These are phyloP conservation scores for Tubulanus polymorphus DNA, from an alignment of 2,888 invertebrate species.

Conservation along the genomic window DNA sequence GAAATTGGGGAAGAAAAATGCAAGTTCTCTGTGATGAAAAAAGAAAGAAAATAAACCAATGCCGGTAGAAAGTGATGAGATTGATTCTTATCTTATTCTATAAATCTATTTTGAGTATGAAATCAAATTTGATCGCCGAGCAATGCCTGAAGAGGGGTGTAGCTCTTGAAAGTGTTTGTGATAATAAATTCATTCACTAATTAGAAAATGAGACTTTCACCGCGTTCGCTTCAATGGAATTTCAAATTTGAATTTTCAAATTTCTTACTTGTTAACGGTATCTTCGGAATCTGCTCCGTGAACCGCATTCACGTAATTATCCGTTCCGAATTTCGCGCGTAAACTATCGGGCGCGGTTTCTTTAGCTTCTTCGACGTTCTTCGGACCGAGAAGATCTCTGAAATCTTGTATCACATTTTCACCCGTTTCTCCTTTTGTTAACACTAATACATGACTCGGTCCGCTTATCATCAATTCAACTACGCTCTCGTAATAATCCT, in stretches of 20 bases:
- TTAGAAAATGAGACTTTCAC: too few species aligned
- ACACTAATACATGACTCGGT: constrained; percentile 45
- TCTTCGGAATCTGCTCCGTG: constrained; percentile 48
- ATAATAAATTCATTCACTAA: too few species aligned
- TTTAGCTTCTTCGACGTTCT: constrained; percentile 48
- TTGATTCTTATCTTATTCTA: too few species aligned
- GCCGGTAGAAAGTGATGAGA: constrained; percentile 2
- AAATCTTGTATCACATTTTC: constrained; percentile 48
- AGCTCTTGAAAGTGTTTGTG: too few species aligned
- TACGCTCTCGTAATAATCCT: constrained; percentile 49
- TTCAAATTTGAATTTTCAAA: neutral
- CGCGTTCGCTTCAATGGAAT: too few species aligned
- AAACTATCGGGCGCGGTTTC: constrained; percentile 47
- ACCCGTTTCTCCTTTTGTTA: constrained; percentile 45
- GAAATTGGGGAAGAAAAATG: constrained; percentile 53
- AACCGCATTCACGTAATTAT: constrained; percentile 47
- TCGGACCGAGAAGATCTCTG: constrained; percentile 50
- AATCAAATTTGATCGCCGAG: too few species aligned
- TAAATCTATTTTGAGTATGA: too few species aligned
- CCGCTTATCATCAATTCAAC: constrained; percentile 49
- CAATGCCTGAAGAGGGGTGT: too few species aligned
- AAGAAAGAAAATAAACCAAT: constrained; percentile 2
- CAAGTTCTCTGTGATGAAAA: constrained; percentile 40
- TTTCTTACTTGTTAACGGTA: constrained; percentile 39
- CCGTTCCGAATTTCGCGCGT: constrained; percentile 49